phyloP scores from a whole-genome alignment of 1,140 invertebrate species.

The Heterodera schachtii region DNA sequence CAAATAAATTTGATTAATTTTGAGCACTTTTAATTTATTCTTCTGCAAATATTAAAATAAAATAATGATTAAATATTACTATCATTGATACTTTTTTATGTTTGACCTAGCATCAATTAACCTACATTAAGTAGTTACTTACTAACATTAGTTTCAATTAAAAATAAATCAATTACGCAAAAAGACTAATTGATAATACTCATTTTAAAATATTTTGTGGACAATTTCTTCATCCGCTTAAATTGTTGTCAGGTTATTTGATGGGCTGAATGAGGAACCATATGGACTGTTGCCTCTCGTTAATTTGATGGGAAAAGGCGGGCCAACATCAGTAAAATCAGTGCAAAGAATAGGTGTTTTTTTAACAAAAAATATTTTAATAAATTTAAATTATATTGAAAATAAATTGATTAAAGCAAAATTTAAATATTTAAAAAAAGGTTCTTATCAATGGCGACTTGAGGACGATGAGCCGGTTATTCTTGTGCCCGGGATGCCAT shows the following conservation, averaged over 20 bases:
- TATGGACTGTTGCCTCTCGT: slow-evolving; percentile 61
- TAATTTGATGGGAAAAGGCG: slow-evolving; percentile 57
- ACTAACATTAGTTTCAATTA: no score
- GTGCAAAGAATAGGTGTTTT: slow-evolving; percentile 54
- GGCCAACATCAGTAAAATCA: slow-evolving; percentile 62
- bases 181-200: no score
- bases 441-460: slow-evolving; percentile 64
- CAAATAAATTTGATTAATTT: no score
- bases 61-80: no score
- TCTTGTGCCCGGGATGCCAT: slow-evolving; percentile 60
- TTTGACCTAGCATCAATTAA: no score
- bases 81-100: no score
- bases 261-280: slow-evolving; percentile 52
- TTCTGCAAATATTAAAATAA: no score
- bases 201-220: no score
- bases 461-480: slow-evolving; percentile 65
- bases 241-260: slow-evolving; percentile 60
- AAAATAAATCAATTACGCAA: no score
- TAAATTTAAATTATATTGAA: background rate
- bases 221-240: slow-evolving; percentile 4
- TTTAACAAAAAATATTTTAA: background rate
- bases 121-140: no score
- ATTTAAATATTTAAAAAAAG: background rate
- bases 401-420: background rate
- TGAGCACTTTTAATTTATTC: no score